Evolutionary conservation across 2,113 vertebrate species (phyloP), one percentile per base, ranked within the genome.

Genomic region (Ia io): DNA sequence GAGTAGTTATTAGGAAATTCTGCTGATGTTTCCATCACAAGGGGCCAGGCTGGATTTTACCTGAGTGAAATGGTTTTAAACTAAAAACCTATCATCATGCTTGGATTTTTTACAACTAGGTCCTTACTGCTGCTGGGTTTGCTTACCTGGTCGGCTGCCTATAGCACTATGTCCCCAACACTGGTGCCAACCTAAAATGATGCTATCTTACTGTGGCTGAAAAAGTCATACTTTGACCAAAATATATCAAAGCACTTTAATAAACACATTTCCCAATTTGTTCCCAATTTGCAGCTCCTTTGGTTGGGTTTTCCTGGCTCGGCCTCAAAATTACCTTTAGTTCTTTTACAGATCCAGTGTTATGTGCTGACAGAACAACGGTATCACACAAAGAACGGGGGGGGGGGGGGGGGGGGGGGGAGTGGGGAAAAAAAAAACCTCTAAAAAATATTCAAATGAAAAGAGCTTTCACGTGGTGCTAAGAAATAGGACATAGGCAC

Each of bases 401-500:
- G 88, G 25, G 49, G 14, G 0, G 1, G 2, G 3, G 14, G 49
- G 14, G 14, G 14, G 37, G 37, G 37, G 37, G 37, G n/a, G n/a
- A n/a, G n/a, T n/a, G n/a, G n/a, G n/a, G n/a, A n/a, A n/a, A n/a
- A 37, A 37, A 22, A 9, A 12, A 7, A 13, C 40, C 83, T 84
- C 37, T 7, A 79, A 94, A 95, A 95, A 91, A 3, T 1, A 12
- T 92, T 96, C 67, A 95, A 71, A 91, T 9, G 5, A 92, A 82
- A 94, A 63, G n/a, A 84, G 83, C 28, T 94, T 96, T 83, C 86
- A 37, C 30, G 13, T 17, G 76, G 25, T 59, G 37, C 49, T 94
- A 86, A 96, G 95, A 93, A 96, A 96, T 12, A 90, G 95, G 97
- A 95, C 9, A 30, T 91, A 97, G 96, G 93, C 93, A 96, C 96